phyloP scores from a whole-genome alignment of 2,113 vertebrate genomes.

The Pachyramphus minor region DNA sequence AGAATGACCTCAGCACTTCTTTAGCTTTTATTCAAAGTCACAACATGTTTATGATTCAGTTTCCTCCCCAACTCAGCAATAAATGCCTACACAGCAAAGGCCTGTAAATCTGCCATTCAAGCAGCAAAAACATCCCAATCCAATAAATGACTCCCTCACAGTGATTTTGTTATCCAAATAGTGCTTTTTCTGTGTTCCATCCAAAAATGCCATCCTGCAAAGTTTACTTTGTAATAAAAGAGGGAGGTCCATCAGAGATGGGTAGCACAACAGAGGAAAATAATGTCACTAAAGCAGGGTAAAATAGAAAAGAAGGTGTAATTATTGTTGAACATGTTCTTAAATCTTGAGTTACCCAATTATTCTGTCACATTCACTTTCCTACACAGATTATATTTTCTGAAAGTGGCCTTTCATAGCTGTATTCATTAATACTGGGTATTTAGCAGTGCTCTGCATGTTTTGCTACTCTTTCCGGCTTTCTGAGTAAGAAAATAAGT shows the following conservation, averaged over 20 bases:
- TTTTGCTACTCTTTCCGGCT: neutral
- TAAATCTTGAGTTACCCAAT: neutral
- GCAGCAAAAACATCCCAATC: constrained; percentile 54
- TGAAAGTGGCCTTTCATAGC: neutral
- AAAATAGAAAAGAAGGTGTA: neutral
- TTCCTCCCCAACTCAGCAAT: constrained; percentile 58
- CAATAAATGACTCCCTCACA: constrained; percentile 56
- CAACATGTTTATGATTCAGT: constrained; percentile 52
- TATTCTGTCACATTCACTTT: neutral
- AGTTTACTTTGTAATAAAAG: constrained; percentile 17
- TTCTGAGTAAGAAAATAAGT: neutral
- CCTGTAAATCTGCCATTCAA: constrained; percentile 68
- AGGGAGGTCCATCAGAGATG: neutral
- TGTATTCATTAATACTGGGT: neutral
- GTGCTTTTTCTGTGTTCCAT: neutral
- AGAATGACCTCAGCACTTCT: constrained; percentile 48
- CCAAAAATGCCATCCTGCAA: constrained; percentile 38
- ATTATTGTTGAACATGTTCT: neutral
- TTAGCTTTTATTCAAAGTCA: constrained; percentile 65
- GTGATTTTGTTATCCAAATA: constrained; percentile 53
- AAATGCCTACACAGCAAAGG: constrained; percentile 51
- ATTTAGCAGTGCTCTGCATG: neutral
- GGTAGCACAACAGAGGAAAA: neutral
- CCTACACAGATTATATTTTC: neutral
- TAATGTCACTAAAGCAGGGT: neutral